Base-by-base conservation (phyloP, 2,797 vertebrate species). In the Pteropus rufus region DNA sequence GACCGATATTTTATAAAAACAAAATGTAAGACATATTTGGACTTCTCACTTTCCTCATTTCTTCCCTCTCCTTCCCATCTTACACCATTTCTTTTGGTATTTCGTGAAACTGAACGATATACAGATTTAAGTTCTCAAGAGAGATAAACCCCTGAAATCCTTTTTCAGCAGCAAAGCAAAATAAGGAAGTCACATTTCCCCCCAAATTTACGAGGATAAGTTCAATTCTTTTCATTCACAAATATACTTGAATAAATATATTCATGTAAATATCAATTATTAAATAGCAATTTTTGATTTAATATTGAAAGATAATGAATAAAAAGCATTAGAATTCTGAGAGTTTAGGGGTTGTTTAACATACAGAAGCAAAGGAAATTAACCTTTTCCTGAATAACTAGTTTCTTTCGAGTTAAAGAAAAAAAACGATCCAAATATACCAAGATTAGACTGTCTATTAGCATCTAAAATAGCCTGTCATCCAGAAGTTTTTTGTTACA, bases 401-500 rank as follows among this genome's bases (percentile, higher is more conserved):
- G n/a, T 70, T 94, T 93, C 26, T 85, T 82, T 81, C n/a, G 10
- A 39, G 56, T 88, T 92, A 60, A 85, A 76, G 41, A n/a, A 80
- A 76, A 79, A 31, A 60, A 76, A 1, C 3, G 46, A 87, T 79
- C 24, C 24, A 87, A 93, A 93, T 69, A 39, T 94, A 56, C 36
- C 49, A 91, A 93, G 29, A 86, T 58, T 92, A 89, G 36, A 75
- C 60, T 81, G 31, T 54, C 67, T 91, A 16, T 87, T 83, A 90
- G 19, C 44, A 94, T 24, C 34, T 92, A 85, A 93, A 96, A 75
- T 18, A 92, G 15, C 36, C 67, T 81, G 36, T 82, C 64, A 62
- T 67, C 75, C 36, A 93, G 84, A 95, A 96, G 21, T 39, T 88
- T 58, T 34, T 95, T 92, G 94, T 86, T 91, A 65, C 52, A 5